These are phyloP conservation scores for Oreohelix idahoensis DNA, from an alignment of 1,140 invertebrate genomes.

Conservation along the genomic window DNA sequence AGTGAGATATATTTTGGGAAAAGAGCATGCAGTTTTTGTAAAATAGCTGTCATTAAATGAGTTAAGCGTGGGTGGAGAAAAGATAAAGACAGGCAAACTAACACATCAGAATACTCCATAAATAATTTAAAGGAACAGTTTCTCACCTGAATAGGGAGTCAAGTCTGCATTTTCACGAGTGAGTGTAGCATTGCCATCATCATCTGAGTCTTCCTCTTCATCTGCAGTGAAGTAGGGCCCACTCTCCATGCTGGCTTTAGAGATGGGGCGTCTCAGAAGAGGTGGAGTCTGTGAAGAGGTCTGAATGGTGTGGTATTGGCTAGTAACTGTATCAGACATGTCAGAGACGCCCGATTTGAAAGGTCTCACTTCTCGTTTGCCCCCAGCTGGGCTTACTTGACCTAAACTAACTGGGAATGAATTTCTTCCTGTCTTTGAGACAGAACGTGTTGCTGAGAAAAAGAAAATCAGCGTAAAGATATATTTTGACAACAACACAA, in stretches of 20 bases:
- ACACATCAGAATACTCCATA: too few species aligned
- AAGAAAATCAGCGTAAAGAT: not conserved
- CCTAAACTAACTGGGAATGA: not conserved
- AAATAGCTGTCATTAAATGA: too few species aligned
- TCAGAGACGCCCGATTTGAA: not conserved
- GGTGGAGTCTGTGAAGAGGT: not conserved
- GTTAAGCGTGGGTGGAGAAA: too few species aligned
- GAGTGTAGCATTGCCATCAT: conserved; percentile 32
- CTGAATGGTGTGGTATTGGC: not conserved
- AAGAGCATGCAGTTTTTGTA: too few species aligned
- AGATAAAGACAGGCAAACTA: too few species aligned
- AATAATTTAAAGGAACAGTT: not conserved
- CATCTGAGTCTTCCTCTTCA: conserved; percentile 41
- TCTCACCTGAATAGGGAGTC: not conserved
- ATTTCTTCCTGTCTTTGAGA: not conserved
- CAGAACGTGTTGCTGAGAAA: not conserved
- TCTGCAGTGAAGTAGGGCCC: conserved; percentile 27
- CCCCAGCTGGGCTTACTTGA: not conserved
- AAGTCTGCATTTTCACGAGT: conserved; percentile 5
- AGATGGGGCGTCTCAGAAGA: conserved; percentile 18
- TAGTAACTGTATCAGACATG: not conserved
- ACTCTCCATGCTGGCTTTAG: conserved; percentile 38
- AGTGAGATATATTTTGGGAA: too few species aligned
- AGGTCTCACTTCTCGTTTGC: not conserved
- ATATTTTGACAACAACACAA: too few species aligned